phyloP scores from a whole-genome alignment of 2,888 invertebrate genomes.

The Conops quadrifasciatus region DNA sequence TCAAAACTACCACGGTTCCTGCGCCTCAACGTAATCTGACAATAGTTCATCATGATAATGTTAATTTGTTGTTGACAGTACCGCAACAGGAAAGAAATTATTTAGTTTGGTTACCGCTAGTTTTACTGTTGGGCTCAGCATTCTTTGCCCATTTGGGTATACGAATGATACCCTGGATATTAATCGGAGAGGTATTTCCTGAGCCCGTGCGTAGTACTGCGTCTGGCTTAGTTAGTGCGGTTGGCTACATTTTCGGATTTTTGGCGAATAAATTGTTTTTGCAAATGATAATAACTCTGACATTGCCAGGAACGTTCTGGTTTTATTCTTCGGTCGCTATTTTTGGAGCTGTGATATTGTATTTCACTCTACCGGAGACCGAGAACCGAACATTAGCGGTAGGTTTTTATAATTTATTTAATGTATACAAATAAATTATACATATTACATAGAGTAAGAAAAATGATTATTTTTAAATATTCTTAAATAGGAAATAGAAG shows the following conservation, averaged over 20 bases:
- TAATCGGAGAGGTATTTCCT: slow-evolving; percentile 81
- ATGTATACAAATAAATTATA: background rate
- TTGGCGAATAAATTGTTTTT: slow-evolving; percentile 79
- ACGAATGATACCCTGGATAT: slow-evolving; percentile 79
- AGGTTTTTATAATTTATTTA: slow-evolving; percentile 43
- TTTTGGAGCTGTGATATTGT: slow-evolving; percentile 72
- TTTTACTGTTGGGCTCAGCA: slow-evolving; percentile 73
- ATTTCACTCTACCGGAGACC: slow-evolving; percentile 80
- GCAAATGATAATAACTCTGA: slow-evolving; percentile 71
- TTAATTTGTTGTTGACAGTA: slow-evolving; percentile 55
- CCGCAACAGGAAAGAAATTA: slow-evolving; percentile 66
- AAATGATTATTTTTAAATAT: background rate
- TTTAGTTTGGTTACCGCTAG: slow-evolving; percentile 75
- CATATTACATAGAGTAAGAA: too few species aligned
- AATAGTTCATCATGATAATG: slow-evolving; percentile 37
- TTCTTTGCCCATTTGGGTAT: slow-evolving; percentile 72
- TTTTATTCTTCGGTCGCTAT: slow-evolving; percentile 74
- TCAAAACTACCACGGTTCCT: background rate
- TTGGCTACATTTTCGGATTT: slow-evolving; percentile 80
- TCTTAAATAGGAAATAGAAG: slow-evolving; percentile 59
- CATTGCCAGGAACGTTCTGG: slow-evolving; percentile 77
- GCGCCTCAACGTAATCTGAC: slow-evolving; percentile 31
- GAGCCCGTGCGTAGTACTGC: slow-evolving; percentile 75
- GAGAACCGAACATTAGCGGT: slow-evolving; percentile 75
- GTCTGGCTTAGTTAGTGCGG: slow-evolving; percentile 76